Evolutionary conservation across 2,888 invertebrate species (phyloP).

Genomic region (Eilema caniola): DNA sequence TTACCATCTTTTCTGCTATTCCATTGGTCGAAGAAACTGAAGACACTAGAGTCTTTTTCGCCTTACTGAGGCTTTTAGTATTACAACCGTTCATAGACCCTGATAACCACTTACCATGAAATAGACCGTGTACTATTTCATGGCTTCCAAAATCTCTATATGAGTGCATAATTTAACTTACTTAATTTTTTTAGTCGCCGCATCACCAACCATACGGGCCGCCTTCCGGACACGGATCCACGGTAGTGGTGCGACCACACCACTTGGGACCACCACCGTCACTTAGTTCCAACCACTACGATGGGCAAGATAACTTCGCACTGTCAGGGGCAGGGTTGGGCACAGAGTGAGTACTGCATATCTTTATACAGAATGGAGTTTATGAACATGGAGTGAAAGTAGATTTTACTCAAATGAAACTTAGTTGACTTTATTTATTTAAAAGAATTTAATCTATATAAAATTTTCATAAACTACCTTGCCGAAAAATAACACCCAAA

Average conservation of each 20-base stretch:
- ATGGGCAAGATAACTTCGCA: constrained; percentile 84
- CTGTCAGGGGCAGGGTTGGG: constrained; percentile 89
- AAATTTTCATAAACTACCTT: too few species aligned
- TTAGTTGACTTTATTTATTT: too few species aligned
- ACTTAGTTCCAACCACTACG: constrained; percentile 70
- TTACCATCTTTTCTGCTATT: too few species aligned
- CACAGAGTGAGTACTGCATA: constrained; percentile 84
- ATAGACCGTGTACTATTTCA: too few species aligned
- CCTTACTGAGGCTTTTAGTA: not conserved
- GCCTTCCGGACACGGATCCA: constrained; percentile 47
- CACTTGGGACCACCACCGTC: constrained; percentile 61
- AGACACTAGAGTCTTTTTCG: not conserved
- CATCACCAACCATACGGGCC: constrained; percentile 33
- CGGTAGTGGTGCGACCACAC: constrained; percentile 71
- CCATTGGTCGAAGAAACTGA: too few species aligned
- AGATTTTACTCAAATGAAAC: too few species aligned
- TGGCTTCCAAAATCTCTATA: too few species aligned
- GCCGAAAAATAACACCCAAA: too few species aligned
- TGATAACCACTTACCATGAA: too few species aligned
- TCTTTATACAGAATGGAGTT: not conserved
- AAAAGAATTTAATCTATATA: too few species aligned
- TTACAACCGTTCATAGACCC: too few species aligned
- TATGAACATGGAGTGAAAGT: too few species aligned
- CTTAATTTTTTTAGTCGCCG: constrained; percentile 28
- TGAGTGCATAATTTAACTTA: not conserved